A percentile compares a stretch with the other conserved stretches of the same genome.
phyloP scores from a whole-genome alignment of 2,888 invertebrate species.

The Anarsia innoxiella region DNA sequence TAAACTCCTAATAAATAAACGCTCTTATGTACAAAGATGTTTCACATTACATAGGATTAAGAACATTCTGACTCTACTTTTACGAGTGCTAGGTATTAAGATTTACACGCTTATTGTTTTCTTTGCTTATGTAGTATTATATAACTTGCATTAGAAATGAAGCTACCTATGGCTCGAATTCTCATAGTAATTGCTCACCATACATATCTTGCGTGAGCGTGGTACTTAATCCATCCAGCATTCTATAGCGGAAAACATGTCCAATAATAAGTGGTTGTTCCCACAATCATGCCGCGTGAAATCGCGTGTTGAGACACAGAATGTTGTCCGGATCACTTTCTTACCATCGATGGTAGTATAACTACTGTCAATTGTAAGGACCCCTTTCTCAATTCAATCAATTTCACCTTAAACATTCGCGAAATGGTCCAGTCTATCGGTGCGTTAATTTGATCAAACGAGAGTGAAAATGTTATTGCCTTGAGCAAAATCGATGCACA shows the following conservation, averaged over 20 bases:
- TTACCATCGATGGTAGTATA: conserved; percentile 29
- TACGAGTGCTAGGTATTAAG: too few species aligned
- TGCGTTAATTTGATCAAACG: conserved; percentile 21
- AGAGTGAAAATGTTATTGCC: conserved; percentile 31
- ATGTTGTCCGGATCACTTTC: conserved; percentile 37
- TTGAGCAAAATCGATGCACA: conserved; percentile 27
- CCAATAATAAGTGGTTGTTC: conserved; percentile 28
- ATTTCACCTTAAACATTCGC: conserved; percentile 41
- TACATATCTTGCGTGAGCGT: conserved; percentile 19
- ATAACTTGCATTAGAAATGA: conserved; percentile 16
- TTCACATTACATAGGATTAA: too few species aligned
- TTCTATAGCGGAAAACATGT: conserved; percentile 21
- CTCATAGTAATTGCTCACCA: conserved; percentile 18
- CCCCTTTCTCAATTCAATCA: conserved; percentile 38
- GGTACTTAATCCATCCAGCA: conserved; percentile 22
- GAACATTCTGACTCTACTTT: too few species aligned
- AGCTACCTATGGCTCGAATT: conserved; percentile 14
- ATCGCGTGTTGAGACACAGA: conserved; percentile 28
- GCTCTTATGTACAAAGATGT: too few species aligned
- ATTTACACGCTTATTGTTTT: too few species aligned
- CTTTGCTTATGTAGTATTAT: too few species aligned
- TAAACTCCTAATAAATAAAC: too few species aligned
- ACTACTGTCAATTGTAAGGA: conserved; percentile 34
- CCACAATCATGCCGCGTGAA: conserved; percentile 34
- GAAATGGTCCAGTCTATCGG: conserved; percentile 21